Percentiles rank a stretch among this genome's conserved stretches.
phyloP scores from a whole-genome alignment of 2,797 vertebrate genomes.

The Sardinella longiceps region DNA sequence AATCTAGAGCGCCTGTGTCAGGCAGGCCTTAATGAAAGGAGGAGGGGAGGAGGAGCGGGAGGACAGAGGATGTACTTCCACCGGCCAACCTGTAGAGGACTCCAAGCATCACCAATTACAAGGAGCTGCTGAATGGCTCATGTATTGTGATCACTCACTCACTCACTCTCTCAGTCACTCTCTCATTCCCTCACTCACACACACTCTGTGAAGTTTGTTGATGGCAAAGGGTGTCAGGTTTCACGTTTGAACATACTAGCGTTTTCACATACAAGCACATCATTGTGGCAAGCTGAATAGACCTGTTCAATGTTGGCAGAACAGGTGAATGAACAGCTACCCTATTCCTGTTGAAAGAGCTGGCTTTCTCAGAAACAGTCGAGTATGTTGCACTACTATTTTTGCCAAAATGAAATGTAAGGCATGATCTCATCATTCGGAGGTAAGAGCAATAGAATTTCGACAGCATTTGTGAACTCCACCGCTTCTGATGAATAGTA shows the following conservation, averaged over 20 bases:
- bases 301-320: neutral
- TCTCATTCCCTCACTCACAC: neutral
- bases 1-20: neutral
- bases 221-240: neutral
- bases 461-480: neutral
- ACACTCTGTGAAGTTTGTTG: neutral
- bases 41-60: neutral
- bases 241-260: neutral
- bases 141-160: neutral
- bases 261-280: neutral
- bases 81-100: conserved; percentile 37
- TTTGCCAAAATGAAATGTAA: neutral
- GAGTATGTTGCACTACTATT: neutral
- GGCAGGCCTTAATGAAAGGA: conserved; percentile 7
- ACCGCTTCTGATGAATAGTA: neutral
- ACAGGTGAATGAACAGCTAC: neutral
- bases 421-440: neutral
- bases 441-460: neutral
- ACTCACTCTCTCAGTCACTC: neutral
- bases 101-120: conserved; percentile 36
- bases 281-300: neutral
- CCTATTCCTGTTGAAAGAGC: neutral
- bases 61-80: neutral
- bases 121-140: neutral
- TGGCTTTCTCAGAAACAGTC: neutral